These are phyloP conservation scores for Passer montanus DNA, from an alignment of 2,113 vertebrate genomes.

Conservation along the genomic window DNA sequence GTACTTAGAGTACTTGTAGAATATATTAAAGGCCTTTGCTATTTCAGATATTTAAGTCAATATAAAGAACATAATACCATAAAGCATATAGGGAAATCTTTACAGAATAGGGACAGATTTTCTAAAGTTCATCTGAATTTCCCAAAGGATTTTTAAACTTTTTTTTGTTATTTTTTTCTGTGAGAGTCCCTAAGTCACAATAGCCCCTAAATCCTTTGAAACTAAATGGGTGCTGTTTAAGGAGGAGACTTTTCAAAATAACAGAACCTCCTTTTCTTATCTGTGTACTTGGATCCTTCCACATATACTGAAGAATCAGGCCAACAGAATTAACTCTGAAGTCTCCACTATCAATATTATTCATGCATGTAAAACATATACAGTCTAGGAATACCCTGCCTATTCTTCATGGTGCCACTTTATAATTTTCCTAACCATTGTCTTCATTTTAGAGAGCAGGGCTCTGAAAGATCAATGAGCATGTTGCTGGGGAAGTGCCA, in stretches of 20 bases:
- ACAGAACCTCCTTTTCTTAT: not conserved
- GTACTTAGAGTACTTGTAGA: not conserved
- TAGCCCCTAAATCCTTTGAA: not conserved
- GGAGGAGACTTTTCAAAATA: not conserved
- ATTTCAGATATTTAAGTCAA: not conserved
- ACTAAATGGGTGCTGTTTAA: not conserved
- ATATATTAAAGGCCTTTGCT: not conserved
- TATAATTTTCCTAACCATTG: not conserved
- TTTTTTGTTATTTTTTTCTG: not conserved
- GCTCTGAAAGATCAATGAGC: not conserved
- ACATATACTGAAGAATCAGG: not conserved
- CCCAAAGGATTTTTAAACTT: not conserved
- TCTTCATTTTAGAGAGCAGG: not conserved
- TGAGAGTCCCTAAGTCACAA: not conserved
- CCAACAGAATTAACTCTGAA: not conserved
- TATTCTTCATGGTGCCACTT: not conserved
- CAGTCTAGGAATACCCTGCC: not conserved
- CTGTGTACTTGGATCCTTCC: not conserved
- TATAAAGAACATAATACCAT: not conserved
- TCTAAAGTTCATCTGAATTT: not conserved
- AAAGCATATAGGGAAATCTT: not conserved
- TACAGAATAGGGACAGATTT: not conserved
- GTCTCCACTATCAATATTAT: not conserved
- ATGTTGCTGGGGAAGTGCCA: constrained; percentile 4
- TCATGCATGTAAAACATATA: not conserved